These are phyloP conservation scores for Nothoprocta pentlandii DNA, from an alignment of 2,113 vertebrate genomes.

Conservation along the genomic window DNA sequence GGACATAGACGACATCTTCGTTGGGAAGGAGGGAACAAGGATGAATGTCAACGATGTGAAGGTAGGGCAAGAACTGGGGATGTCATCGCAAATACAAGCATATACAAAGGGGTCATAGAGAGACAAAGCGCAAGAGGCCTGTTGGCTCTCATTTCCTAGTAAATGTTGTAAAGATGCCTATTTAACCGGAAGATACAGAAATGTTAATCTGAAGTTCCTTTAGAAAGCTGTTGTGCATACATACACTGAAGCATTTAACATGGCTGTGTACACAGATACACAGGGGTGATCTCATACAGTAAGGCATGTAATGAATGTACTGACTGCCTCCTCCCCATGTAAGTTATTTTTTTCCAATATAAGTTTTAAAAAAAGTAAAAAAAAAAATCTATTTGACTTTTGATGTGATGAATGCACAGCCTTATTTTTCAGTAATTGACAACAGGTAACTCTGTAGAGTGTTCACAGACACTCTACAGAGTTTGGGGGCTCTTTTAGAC, in stretches of 20 bases:
- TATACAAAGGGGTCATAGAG: accelerated
- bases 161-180: not conserved
- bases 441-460: not conserved
- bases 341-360: not conserved
- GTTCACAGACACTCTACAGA: not conserved
- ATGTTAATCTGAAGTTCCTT: not conserved
- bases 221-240: not conserved
- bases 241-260: not conserved
- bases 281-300: not conserved
- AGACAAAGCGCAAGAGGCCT: not conserved
- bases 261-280: accelerated
- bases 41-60: conserved; percentile 96
- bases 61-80: conserved; percentile 79
- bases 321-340: not conserved
- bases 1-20: conserved; percentile 96
- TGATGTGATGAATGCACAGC: not conserved
- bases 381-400: no score
- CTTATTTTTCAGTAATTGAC: not conserved
- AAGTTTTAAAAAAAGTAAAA: not conserved
- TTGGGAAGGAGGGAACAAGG: conserved; percentile 95
- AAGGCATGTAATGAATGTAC: not conserved
- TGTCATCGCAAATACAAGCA: accelerated
- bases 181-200: not conserved
- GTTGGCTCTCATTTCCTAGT: not conserved
- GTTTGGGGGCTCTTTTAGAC: not conserved